A percentile compares a stretch with the other conserved stretches of the same genome.
phyloP scores from a whole-genome alignment of 2,888 invertebrate genomes.

The Hemithea aestivaria region DNA sequence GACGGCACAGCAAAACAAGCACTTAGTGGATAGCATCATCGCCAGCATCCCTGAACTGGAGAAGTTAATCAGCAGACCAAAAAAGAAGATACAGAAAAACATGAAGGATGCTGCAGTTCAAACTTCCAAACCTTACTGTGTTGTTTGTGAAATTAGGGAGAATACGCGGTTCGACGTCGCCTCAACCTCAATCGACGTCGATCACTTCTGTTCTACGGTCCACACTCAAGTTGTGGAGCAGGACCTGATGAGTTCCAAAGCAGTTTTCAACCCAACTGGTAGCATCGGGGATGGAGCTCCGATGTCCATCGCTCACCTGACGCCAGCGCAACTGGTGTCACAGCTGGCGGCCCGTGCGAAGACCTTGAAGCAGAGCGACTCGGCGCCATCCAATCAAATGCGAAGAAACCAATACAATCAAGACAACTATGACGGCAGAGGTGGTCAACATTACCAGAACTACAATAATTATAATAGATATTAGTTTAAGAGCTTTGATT shows the following conservation, averaged over 20 bases:
- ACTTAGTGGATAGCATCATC: conserved; percentile 60
- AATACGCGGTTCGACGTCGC: conserved; percentile 39
- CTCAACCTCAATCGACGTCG: conserved; percentile 46
- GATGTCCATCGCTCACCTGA: conserved; percentile 68
- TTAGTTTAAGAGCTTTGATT: neutral
- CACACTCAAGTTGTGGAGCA: conserved; percentile 70
- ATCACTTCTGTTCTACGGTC: conserved; percentile 49
- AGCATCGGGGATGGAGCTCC: conserved; percentile 51
- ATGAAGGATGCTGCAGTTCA: conserved; percentile 63
- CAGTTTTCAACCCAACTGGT: conserved; percentile 62
- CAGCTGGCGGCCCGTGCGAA: conserved; percentile 70
- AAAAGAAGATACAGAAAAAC: conserved; percentile 46
- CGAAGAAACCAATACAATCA: conserved; percentile 45
- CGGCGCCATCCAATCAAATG: conserved; percentile 36
- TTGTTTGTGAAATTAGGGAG: conserved; percentile 64
- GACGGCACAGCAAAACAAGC: conserved; percentile 54
- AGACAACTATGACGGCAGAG: conserved; percentile 38
- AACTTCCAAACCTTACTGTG: conserved; percentile 59
- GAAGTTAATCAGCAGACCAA: conserved; percentile 49
- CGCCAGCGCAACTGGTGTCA: conserved; percentile 69
- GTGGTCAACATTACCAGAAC: conserved; percentile 42
- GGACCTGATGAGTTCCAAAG: conserved; percentile 60
- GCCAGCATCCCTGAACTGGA: conserved; percentile 49
- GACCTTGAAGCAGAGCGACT: conserved; percentile 56
- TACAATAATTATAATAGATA: conserved; percentile 43